phyloP scores from a whole-genome alignment of 2,113 vertebrate species.

The Anarhynchus alexandrinus region DNA sequence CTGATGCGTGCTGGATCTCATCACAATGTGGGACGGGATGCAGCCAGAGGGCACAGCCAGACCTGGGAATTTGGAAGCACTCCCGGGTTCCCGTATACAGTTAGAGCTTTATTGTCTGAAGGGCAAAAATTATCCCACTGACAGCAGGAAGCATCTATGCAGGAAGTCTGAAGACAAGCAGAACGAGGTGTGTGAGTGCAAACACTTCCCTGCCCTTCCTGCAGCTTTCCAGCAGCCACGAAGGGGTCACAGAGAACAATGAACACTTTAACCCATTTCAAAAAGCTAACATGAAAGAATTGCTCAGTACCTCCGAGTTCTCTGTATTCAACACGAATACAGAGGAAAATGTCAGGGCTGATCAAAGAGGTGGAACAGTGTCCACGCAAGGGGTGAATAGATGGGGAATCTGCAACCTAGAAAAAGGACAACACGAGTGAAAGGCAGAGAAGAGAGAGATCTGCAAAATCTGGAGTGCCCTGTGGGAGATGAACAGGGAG shows the following conservation, averaged over 20 bases:
- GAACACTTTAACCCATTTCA: background rate
- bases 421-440: background rate
- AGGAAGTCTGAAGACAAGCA: conserved; percentile 44
- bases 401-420: background rate
- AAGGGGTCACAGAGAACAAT: background rate
- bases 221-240: background rate
- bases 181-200: background rate
- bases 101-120: conserved; percentile 22
- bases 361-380: background rate
- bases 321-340: background rate
- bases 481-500: background rate
- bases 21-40: background rate
- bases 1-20: background rate
- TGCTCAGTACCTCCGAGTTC: background rate
- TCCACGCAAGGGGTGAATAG: fast-evolving
- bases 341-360: background rate
- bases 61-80: conserved; percentile 30
- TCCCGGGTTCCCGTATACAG: conserved; percentile 1
- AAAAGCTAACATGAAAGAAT: background rate
- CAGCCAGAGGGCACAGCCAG: conserved; percentile 13
- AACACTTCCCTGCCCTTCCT: conserved; percentile 38
- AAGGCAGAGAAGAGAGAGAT: background rate
- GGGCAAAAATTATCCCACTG: background rate
- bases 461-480: fast-evolving
- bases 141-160: conserved; percentile 34